Evolutionary conservation across 2,888 invertebrate genomes (phyloP).

Genomic region (Pantelozetes paolii): DNA sequence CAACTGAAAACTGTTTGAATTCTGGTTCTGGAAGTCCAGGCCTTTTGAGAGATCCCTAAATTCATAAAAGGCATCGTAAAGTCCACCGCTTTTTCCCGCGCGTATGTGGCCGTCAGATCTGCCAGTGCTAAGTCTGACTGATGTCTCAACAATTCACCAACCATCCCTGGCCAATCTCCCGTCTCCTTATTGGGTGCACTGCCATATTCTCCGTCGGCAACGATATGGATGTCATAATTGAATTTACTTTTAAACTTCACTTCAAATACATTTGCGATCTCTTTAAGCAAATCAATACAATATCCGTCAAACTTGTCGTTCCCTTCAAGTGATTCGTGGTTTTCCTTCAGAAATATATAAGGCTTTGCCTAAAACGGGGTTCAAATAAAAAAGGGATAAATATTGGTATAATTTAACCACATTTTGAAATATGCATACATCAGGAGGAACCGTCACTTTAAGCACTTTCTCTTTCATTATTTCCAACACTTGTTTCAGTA

Average conservation of each 20-base stretch:
- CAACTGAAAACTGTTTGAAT: conserved; percentile 55
- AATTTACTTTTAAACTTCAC: conserved; percentile 46
- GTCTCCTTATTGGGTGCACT: conserved; percentile 56
- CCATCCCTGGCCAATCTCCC: conserved; percentile 57
- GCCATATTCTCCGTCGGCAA: conserved; percentile 71
- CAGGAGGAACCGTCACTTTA: conserved; percentile 16
- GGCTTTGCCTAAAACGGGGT: conserved; percentile 57
- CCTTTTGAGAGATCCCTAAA: conserved; percentile 53
- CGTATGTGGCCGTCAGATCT: conserved; percentile 58
- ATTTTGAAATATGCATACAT: too few relatives aligned
- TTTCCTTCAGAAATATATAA: conserved; percentile 71
- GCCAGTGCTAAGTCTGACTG: conserved; percentile 58
- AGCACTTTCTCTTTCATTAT: conserved; percentile 40
- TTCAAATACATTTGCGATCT: conserved; percentile 64
- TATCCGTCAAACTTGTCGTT: conserved; percentile 83
- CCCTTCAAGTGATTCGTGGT: conserved; percentile 55
- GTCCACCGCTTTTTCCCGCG: conserved; percentile 58
- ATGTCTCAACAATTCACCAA: conserved; percentile 56
- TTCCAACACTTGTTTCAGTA: conserved; percentile 24
- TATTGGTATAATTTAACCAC: too few relatives aligned
- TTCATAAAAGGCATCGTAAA: conserved; percentile 61
- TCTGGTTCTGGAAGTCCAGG: conserved; percentile 55
- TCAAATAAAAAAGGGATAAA: background rate
- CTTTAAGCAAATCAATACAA: conserved; percentile 82
- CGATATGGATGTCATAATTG: conserved; percentile 55